A percentile compares a stretch with the other conserved stretches of the same genome.
These are phyloP conservation scores for Sepiola atlantica DNA, from an alignment of 2,888 invertebrate genomes.

Conservation along the genomic window DNA sequence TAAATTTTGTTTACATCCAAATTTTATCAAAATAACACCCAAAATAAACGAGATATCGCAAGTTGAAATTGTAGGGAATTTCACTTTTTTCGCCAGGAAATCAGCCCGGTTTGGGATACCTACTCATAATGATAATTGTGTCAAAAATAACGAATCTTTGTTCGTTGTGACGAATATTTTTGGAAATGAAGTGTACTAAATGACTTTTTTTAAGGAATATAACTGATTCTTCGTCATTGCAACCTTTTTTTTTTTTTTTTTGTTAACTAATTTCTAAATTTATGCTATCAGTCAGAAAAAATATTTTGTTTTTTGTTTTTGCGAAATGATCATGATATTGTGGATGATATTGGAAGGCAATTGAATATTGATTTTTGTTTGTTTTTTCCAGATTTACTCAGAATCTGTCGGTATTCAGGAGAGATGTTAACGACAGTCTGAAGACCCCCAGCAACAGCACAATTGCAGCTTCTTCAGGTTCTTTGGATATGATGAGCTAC, in stretches of 20 bases:
- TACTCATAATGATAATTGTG: no score
- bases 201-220: no score
- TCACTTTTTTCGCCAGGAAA: no score
- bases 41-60: no score
- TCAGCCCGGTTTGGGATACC: no score
- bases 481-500: constrained; percentile 69
- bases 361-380: background rate
- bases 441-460: constrained; percentile 77
- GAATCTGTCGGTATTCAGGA: constrained; percentile 95
- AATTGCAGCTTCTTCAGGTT: constrained; percentile 59
- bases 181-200: background rate
- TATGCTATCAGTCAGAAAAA: background rate
- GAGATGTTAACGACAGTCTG: constrained; percentile 94
- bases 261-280: background rate
- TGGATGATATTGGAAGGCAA: background rate
- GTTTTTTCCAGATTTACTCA: constrained; percentile 90
- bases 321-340: background rate
- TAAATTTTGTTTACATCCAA: no score
- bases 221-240: background rate
- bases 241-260: background rate
- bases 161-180: background rate
- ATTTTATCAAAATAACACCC: no score
- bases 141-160: no score
- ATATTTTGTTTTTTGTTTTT: background rate
- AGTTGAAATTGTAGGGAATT: no score